Conservation (phyloP, 1,140 invertebrate species). For the Drosophila prosaltans region DNA sequence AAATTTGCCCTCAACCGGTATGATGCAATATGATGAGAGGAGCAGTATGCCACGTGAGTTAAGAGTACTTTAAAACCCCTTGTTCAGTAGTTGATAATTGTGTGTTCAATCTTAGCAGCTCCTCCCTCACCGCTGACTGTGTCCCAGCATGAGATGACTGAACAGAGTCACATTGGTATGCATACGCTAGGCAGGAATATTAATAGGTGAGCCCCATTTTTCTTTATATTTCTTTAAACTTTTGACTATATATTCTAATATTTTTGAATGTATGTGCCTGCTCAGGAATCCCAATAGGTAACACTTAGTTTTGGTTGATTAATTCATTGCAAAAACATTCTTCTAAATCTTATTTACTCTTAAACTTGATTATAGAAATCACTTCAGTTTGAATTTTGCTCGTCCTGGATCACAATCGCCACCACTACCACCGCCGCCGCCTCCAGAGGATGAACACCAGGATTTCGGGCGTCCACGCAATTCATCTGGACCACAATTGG, state of each 20-base stretch:
- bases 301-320: slow-evolving; percentile 29
- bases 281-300: slow-evolving; percentile 76
- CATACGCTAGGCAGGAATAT: slow-evolving; percentile 85
- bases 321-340: no score
- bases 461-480: slow-evolving; percentile 88
- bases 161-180: slow-evolving; percentile 84
- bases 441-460: slow-evolving; percentile 89
- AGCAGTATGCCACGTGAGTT: slow-evolving; percentile 92
- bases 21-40: slow-evolving; percentile 88
- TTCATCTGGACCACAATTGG: slow-evolving; percentile 85
- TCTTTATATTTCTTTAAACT: slow-evolving; percentile 11
- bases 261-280: slow-evolving; percentile 49
- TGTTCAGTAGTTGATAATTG: not conserved
- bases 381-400: slow-evolving; percentile 83
- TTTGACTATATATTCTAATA: slow-evolving; percentile 26
- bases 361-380: slow-evolving; percentile 59
- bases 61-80: not conserved
- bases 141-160: slow-evolving; percentile 82
- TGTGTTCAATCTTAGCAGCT: slow-evolving; percentile 84
- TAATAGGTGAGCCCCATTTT: slow-evolving; percentile 70
- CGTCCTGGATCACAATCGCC: slow-evolving; percentile 87
- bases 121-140: slow-evolving; percentile 91
- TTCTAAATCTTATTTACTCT: not conserved
- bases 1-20: slow-evolving; percentile 85
- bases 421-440: slow-evolving; percentile 93